Conservation (phyloP, 2,888 invertebrate genomes). For the Slavum lentiscoides region DNA sequence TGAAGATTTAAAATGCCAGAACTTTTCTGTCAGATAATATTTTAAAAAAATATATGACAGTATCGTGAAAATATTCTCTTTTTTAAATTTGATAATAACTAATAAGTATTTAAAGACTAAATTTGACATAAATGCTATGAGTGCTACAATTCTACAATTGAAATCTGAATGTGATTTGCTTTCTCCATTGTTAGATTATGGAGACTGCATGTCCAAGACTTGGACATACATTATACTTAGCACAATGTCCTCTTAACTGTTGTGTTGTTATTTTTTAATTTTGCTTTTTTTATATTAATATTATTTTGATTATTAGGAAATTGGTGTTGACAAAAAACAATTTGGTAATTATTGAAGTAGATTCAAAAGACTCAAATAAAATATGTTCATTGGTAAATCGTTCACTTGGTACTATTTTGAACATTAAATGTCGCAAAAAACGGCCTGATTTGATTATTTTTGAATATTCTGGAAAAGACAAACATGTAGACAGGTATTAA, state of each 20-base stretch:
- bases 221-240: too few species aligned
- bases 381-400: slow-evolving; percentile 80
- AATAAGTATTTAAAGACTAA: too few species aligned
- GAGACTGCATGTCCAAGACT: too few species aligned
- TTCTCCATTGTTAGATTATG: too few species aligned
- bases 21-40: too few species aligned
- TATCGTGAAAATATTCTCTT: too few species aligned
- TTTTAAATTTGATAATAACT: too few species aligned
- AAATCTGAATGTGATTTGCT: too few species aligned
- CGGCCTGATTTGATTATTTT: slow-evolving; percentile 96
- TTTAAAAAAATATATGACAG: too few species aligned
- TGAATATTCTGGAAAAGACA: slow-evolving; percentile 82
- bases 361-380: slow-evolving; percentile 73
- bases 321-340: slow-evolving; percentile 84
- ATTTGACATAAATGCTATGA: too few species aligned
- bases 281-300: neutral
- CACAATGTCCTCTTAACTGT: neutral
- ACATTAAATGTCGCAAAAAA: slow-evolving; percentile 94
- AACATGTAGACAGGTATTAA: slow-evolving; percentile 84
- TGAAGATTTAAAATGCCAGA: too few species aligned
- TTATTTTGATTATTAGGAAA: slow-evolving; percentile 65
- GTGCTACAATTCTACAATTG: too few species aligned
- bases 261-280: neutral
- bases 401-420: slow-evolving; percentile 88
- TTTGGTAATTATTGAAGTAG: slow-evolving; percentile 81